Evolutionary conservation across 2,888 invertebrate species (phyloP), one percentile per base, ranked within the genome.

Genomic region (Subacronicta megacephala): DNA sequence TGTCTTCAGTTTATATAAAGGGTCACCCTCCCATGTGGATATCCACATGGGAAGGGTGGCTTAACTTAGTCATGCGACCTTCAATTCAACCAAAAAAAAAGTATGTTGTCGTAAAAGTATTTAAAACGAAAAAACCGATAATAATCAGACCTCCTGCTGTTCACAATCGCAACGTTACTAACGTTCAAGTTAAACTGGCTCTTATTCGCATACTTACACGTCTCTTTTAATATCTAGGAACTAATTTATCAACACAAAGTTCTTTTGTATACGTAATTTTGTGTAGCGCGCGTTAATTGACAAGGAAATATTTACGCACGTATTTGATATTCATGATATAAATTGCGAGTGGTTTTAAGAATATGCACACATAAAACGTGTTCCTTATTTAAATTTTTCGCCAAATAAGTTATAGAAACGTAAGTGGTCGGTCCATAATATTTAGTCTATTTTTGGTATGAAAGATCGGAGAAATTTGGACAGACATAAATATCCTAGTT

Each of bases 211-310:
- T 82, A 58, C 58, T 72, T 70, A 33, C 80, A 82, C 82, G 80
- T 80, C 47, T 70, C 59, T 54, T 13, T 50, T 62, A 58, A 72
- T 45, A 29, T 41, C 38, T 42, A 62, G 83, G 83, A 64, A 84
- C 75, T 83, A 76, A 81, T 84, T 80, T 78, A 64, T 56, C 50
- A 37, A 33, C 52, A 68, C 63, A 55, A 74, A 76, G 54, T 66
- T 73, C 61, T 73, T 72, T 70, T 71, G 45, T 68, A n/a, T n/a
- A n/a, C n/a, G 45, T 23, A 38, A 42, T 63, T 16, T 55, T 56
- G 59, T 66, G 53, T 50, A 18, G 62, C 68, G 35, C 61, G 7
- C 41, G 56, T 60, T 78, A 67, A 78, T 76, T 74, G 61, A 57
- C 60, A 64, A 71, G 72, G 64, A 80, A 78, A 72, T 51, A 46